These are phyloP conservation scores for Anoplopoma fimbria DNA, from an alignment of 2,113 vertebrate species.

Conservation along the genomic window DNA sequence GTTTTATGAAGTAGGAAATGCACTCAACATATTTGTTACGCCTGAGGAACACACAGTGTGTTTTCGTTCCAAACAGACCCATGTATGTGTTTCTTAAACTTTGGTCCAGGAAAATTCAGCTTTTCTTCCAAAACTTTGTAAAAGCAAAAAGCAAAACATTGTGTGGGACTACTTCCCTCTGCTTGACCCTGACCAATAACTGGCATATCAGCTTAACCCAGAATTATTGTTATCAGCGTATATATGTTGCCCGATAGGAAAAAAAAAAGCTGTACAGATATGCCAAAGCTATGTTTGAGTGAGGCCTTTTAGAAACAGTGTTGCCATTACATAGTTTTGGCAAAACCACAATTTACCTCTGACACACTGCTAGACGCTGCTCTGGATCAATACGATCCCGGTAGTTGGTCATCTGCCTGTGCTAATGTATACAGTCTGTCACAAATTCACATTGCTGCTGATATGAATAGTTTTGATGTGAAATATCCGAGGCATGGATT, in stretches of 20 bases:
- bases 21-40: not conserved
- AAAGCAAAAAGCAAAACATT: not conserved
- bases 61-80: too few species aligned
- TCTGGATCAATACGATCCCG: not conserved
- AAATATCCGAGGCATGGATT: too few species aligned
- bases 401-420: not conserved
- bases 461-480: not conserved
- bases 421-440: not conserved
- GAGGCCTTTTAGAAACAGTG: not conserved
- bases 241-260: not conserved
- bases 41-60: too few species aligned
- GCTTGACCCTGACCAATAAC: not conserved
- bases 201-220: not conserved
- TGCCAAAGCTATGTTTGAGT: not conserved
- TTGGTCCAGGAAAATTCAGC: not conserved
- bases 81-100: not conserved
- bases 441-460: not conserved
- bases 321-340: not conserved
- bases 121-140: not conserved
- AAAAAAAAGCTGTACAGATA: not conserved
- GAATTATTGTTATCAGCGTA: not conserved
- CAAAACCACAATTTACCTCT: not conserved
- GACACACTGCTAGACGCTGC: not conserved
- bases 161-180: not conserved
- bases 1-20: constrained; percentile 1